These are phyloP conservation scores for Ranitomeya variabilis DNA, from an alignment of 2,113 vertebrate species.

Conservation along the genomic window DNA sequence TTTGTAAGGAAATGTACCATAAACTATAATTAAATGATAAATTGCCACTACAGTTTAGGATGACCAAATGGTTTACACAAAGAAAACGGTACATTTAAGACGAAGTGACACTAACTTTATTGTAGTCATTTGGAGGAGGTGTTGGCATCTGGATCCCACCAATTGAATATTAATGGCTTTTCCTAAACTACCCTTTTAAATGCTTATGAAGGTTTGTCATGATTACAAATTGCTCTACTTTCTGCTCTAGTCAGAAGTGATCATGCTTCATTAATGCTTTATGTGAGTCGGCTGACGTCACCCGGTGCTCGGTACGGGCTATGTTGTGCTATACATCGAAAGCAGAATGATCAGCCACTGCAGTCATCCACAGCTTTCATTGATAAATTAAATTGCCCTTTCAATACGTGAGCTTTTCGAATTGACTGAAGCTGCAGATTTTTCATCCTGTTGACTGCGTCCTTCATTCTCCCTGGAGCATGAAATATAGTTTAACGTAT, in stretches of 20 bases:
- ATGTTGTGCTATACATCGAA: not conserved
- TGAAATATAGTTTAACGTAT: conserved; percentile 20
- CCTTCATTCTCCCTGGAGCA: conserved; percentile 30
- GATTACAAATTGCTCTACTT: not conserved
- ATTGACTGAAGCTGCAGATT: conserved; percentile 34
- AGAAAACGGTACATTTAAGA: too few species aligned
- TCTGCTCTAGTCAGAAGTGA: not conserved
- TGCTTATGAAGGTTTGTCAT: not conserved
- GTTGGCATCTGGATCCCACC: too few species aligned
- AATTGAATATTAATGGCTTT: too few species aligned
- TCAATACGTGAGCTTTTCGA: not conserved
- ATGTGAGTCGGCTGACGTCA: not conserved
- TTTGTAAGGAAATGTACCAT: too few species aligned
- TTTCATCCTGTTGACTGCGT: conserved; percentile 12
- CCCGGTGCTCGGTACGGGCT: not conserved
- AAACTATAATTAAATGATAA: too few species aligned
- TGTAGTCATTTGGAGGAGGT: too few species aligned
- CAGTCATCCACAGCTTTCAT: not conserved
- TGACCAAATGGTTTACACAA: not conserved
- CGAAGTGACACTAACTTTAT: too few species aligned
- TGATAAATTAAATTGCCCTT: conserved; percentile 41
- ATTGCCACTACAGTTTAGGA: not conserved
- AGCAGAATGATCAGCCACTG: not conserved
- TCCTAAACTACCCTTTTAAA: not conserved
- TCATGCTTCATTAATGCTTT: not conserved